Conservation (phyloP, 2,888 invertebrate genomes). For the Trissolcus japonicus region DNA sequence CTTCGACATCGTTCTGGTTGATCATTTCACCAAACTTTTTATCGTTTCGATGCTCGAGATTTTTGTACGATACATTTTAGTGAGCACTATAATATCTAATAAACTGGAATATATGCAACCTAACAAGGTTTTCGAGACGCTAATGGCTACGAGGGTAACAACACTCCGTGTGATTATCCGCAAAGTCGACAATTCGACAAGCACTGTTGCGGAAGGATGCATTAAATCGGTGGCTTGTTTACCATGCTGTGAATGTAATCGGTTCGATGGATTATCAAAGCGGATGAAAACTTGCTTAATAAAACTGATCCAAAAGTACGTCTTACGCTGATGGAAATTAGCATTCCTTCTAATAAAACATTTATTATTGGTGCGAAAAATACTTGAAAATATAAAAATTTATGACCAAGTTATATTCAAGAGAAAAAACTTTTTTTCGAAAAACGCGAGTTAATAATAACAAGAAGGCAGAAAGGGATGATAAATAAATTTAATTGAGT, state of each 20-base stretch:
- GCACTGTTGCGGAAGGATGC: slow-evolving; percentile 64
- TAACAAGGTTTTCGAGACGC: slow-evolving; percentile 59
- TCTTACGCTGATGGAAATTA: too few relatives aligned
- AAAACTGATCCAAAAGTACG: neutral
- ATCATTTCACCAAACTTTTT: too few relatives aligned
- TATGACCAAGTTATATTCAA: too few relatives aligned
- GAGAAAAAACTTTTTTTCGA: too few relatives aligned
- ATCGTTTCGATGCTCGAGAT: too few relatives aligned
- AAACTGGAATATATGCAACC: slow-evolving; percentile 21
- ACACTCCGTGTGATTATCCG: slow-evolving; percentile 59
- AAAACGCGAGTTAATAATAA: too few relatives aligned
- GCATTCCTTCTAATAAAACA: too few relatives aligned
- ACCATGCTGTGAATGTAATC: slow-evolving; percentile 63
- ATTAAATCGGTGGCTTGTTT: slow-evolving; percentile 59
- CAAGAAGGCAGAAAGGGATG: neutral
- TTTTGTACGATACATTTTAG: too few relatives aligned
- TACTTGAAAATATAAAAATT: too few relatives aligned
- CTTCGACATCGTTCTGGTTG: too few relatives aligned
- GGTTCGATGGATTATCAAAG: slow-evolving; percentile 64
- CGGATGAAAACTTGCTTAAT: slow-evolving; percentile 4
- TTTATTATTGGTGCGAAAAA: too few relatives aligned
- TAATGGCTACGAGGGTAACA: slow-evolving; percentile 65
- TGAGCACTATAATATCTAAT: slow-evolving; percentile 2
- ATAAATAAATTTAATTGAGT: slow-evolving; percentile 44
- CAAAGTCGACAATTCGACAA: slow-evolving; percentile 58